Evolutionary conservation across 2,888 invertebrate species (phyloP), one percentile per base, ranked within the genome.

Genomic region (Drosophila mercatorum): DNA sequence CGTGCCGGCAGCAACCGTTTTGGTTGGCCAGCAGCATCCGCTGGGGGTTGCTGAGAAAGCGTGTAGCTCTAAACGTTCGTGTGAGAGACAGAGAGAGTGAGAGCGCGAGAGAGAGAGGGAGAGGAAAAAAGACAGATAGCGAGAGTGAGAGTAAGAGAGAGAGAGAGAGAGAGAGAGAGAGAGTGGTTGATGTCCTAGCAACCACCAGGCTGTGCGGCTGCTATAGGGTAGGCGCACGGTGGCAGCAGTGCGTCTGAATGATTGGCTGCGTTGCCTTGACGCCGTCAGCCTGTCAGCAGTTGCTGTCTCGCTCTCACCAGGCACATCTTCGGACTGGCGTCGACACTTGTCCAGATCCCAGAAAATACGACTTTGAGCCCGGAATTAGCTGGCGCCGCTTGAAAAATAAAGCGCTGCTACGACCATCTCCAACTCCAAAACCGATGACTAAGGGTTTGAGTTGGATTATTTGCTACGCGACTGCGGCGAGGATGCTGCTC

Each of bases 351-450:
- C 52, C 77, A 89, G 85, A 87, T 88, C 78, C 88, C 81, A 80
- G 84, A 86, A 86, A 81, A 86, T 75, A 78, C 87, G 86, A 86
- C 89, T 87, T 88, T 91, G 87, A 91, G 91, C 83, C 87, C 77
- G 80, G 89, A 91, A 91, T 90, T 90, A 91, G 90, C 89, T 87
- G 78, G 72, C 70, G 64, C 63, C 87, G 83, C 72, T 80, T 75
- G 72, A 69, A 80, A 80, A 72, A 79, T 78, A 85, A 63, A 75
- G 59, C 80, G 75, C 63, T 78, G 57, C 51, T 34, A 3, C 65
- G 36, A 26, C 55, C 43, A 53, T 22, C 47, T 10, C 28, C 47
- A 41, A 14, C 60, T 38, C 17, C 64, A 36, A 14, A 53, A 26
- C 53, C 41, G 63, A 10, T 26, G 26, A 41, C 28, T 3, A 11